Evolutionary conservation across 30 jellyfish, hydroid and myxozoan genomes (phyloP).

Genomic region (Aurelia coerulea): DNA sequence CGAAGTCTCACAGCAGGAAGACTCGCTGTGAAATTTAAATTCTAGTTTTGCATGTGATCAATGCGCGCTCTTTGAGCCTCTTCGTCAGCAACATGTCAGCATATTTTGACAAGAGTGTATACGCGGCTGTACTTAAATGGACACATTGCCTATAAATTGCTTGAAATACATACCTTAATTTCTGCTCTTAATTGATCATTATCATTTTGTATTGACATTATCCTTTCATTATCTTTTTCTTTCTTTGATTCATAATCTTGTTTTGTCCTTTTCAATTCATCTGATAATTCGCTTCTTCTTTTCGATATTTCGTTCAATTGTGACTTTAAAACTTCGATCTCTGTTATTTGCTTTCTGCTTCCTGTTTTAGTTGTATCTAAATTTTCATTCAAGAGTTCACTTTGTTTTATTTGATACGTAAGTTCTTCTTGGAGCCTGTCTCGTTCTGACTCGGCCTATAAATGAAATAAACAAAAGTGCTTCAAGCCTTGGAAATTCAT

Average conservation of each 20-base stretch:
- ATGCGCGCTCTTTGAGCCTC: too few relatives aligned
- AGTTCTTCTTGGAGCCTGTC: conserved; percentile 48
- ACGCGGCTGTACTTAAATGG: too few relatives aligned
- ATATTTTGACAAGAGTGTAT: too few relatives aligned
- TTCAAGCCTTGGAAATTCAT: too few relatives aligned
- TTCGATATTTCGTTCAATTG: conserved; percentile 25
- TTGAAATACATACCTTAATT: conserved; percentile 26
- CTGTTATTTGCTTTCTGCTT: conserved; percentile 29
- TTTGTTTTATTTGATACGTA: conserved; percentile 42
- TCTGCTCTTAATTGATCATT: conserved; percentile 35
- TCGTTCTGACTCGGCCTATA: conserved; percentile 48
- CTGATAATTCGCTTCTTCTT: conserved; percentile 43
- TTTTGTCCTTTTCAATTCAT: conserved; percentile 25
- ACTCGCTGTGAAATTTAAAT: too few relatives aligned
- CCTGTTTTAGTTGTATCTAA: conserved; percentile 37
- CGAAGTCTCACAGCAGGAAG: too few relatives aligned
- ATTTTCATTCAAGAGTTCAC: conserved; percentile 29
- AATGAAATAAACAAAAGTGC: not conserved
- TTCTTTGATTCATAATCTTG: conserved; percentile 4
- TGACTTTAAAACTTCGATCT: conserved; percentile 42
- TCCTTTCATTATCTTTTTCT: conserved; percentile 23
- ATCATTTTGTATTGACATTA: conserved; percentile 11
- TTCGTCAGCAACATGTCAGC: too few relatives aligned
- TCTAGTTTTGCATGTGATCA: too few relatives aligned
- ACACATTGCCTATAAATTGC: too few relatives aligned